Conservation (phyloP, 2,888 invertebrate species). For the Resseliella maxima region DNA sequence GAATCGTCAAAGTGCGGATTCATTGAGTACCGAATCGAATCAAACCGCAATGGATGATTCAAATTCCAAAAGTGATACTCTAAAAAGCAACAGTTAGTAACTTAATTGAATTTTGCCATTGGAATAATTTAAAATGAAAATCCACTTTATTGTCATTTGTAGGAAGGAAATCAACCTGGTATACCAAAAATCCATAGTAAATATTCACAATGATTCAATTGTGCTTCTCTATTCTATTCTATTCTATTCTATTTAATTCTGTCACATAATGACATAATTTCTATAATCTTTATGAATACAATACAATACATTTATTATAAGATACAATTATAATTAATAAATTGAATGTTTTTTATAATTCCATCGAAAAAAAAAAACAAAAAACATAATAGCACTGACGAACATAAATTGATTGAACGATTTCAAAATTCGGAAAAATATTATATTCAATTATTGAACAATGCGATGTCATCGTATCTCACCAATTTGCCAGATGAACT, state of each 20-base stretch:
- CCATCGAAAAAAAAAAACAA: too few species aligned
- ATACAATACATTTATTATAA: too few species aligned
- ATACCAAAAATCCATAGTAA: neutral
- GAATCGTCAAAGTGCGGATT: neutral
- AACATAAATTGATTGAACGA: neutral
- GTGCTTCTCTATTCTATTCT: neutral
- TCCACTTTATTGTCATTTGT: neutral
- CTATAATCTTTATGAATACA: too few species aligned
- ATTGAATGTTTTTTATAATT: too few species aligned
- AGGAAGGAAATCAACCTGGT: neutral
- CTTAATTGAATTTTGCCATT: neutral
- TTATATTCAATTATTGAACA: slow-evolving; percentile 11
- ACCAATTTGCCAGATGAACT: slow-evolving; percentile 8
- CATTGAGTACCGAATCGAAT: neutral
- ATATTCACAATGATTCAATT: neutral
- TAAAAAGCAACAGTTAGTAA: neutral
- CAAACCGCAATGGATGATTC: neutral
- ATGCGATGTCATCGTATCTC: neutral
- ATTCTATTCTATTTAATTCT: too few species aligned
- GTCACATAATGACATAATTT: too few species aligned
- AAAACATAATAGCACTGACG: too few species aligned
- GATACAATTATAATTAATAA: too few species aligned
- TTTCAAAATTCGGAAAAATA: slow-evolving; percentile 10
- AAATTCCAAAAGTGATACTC: neutral
- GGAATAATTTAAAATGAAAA: neutral